phyloP scores from a whole-genome alignment of 1,140 invertebrate genomes.

The Diplogasteroides magnus region DNA sequence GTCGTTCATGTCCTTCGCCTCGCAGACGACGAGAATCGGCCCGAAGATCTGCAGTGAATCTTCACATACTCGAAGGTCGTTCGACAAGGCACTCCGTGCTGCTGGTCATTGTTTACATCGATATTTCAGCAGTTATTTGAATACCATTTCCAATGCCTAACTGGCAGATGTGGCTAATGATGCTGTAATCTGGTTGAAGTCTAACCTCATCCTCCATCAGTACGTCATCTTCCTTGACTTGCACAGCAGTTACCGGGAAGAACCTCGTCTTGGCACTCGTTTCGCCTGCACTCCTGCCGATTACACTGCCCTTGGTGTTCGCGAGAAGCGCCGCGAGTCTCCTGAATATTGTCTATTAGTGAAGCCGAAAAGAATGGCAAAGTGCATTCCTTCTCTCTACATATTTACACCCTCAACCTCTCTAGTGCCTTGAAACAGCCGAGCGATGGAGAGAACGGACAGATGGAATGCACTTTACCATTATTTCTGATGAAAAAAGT shows the following conservation, averaged over 20 bases:
- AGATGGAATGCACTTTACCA: not conserved
- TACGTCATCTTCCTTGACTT: slow-evolving; percentile 33
- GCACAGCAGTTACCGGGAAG: slow-evolving; percentile 50
- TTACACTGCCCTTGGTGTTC: slow-evolving; percentile 30
- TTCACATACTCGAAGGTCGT: not conserved
- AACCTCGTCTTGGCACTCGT: slow-evolving; percentile 45
- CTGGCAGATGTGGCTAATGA: too few relatives aligned
- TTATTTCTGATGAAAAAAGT: not conserved
- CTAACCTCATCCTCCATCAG: slow-evolving; percentile 47
- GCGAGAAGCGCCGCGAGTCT: slow-evolving; percentile 24
- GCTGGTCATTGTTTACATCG: not conserved
- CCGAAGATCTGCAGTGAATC: slow-evolving; percentile 46
- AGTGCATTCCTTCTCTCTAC: too few relatives aligned
- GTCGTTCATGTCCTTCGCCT: slow-evolving; percentile 38
- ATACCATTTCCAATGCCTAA: too few relatives aligned
- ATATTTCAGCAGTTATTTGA: too few relatives aligned
- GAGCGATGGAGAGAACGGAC: not conserved
- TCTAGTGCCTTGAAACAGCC: too few relatives aligned
- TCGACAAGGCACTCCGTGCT: not conserved
- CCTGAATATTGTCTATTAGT: too few relatives aligned
- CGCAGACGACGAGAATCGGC: slow-evolving; percentile 48
- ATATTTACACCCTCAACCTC: too few relatives aligned
- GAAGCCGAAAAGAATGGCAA: too few relatives aligned
- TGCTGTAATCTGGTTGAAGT: too few relatives aligned
- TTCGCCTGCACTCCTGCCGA: slow-evolving; percentile 41